Conservation (phyloP, 2,113 vertebrate genomes). For the Steatornis caripensis region DNA sequence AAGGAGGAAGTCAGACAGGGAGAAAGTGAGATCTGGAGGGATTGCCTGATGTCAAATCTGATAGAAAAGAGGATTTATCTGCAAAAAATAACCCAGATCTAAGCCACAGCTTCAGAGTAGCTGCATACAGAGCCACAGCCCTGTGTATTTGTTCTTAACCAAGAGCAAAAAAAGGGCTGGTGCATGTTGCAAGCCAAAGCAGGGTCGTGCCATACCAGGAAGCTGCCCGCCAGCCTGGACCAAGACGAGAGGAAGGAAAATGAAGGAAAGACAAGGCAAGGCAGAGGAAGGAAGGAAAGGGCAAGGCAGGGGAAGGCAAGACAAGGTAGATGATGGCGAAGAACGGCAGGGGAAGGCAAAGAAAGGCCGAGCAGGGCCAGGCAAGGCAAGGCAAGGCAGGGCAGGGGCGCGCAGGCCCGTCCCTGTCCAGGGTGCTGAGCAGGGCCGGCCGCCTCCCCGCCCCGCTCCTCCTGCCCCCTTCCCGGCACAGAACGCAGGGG, state of each 20-base stretch:
- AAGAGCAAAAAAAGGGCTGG: background rate
- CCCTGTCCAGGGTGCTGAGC: conserved; percentile 65
- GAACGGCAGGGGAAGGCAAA: background rate
- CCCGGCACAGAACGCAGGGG: background rate
- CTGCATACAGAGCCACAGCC: background rate
- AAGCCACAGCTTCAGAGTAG: conserved; percentile 46
- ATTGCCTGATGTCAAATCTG: conserved; percentile 63
- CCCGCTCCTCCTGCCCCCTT: background rate
- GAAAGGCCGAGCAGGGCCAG: too few species aligned
- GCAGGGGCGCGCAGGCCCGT: background rate
- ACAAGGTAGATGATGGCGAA: accelerated
- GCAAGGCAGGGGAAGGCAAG: background rate
- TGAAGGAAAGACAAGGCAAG: background rate
- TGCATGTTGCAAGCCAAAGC: background rate
- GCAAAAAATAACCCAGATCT: conserved; percentile 59
- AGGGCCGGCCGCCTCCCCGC: background rate
- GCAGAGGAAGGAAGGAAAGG: background rate
- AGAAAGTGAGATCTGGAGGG: conserved; percentile 29
- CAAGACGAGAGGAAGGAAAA: background rate
- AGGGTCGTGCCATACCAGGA: background rate
- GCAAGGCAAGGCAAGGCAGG: background rate
- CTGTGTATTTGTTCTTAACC: background rate
- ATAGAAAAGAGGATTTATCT: conserved; percentile 69
- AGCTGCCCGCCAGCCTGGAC: background rate
- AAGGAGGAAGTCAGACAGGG: background rate